A percentile compares a stretch with the other conserved stretches of the same genome.
Conservation (phyloP, 92 coral and sea anemone species). For the Porites rus region DNA sequence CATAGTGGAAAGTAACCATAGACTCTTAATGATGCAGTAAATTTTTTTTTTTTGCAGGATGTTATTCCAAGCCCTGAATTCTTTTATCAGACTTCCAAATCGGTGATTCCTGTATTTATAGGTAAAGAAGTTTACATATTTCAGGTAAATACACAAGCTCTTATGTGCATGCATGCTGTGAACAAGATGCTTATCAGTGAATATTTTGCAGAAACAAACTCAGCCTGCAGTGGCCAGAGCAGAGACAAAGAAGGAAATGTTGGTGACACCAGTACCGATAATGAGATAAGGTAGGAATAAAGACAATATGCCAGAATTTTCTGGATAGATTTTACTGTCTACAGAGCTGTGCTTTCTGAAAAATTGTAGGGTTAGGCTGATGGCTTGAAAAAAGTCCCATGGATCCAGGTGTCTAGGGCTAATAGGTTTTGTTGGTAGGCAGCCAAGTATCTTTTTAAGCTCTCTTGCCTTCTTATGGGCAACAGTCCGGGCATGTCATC, state of each 20-base stretch:
- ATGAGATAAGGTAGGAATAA: conserved; percentile 11
- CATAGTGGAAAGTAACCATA: too few species aligned
- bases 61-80: conserved; percentile 59
- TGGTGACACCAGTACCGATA: neutral
- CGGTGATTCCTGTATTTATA: conserved; percentile 69
- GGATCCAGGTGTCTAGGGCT: too few species aligned
- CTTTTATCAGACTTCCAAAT: conserved; percentile 57
- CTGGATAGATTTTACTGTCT: neutral
- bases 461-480: too few species aligned
- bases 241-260: neutral
- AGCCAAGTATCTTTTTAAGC: too few species aligned
- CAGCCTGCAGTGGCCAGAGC: neutral
- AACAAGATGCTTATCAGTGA: neutral
- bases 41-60: conserved; percentile 36
- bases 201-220: neutral
- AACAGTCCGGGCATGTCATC: too few species aligned
- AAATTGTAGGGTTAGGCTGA: too few species aligned
- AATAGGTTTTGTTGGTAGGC: too few species aligned
- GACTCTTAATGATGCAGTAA: neutral
- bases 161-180: neutral
- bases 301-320: neutral
- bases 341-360: too few species aligned
- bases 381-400: too few species aligned
- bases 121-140: conserved; percentile 24
- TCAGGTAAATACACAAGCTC: too few species aligned